Evolutionary conservation across 2,113 vertebrate genomes (phyloP).

Genomic region (Argyrosomus japonicus): DNA sequence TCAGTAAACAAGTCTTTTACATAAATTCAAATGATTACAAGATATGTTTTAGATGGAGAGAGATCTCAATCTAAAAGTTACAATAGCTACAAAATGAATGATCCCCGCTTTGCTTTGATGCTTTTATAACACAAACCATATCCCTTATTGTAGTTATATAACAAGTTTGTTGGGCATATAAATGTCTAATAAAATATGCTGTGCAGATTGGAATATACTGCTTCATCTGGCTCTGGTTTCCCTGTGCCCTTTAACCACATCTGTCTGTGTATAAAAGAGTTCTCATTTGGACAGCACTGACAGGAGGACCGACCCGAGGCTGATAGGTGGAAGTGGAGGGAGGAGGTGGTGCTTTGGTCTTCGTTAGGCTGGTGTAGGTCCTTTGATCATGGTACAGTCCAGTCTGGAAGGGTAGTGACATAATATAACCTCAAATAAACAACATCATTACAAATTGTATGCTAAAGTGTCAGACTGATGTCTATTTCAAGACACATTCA

Average conservation of each 20-base stretch:
- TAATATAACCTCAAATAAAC: constrained; percentile 49
- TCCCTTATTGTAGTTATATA: background rate
- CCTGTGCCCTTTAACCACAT: background rate
- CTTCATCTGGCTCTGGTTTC: constrained; percentile 15
- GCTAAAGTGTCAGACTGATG: background rate
- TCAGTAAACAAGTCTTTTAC: constrained; percentile 22
- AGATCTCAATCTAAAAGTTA: background rate
- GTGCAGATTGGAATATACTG: background rate
- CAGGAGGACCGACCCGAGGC: constrained; percentile 77
- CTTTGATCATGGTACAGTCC: constrained; percentile 94
- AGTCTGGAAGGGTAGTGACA: constrained; percentile 84
- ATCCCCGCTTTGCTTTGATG: background rate
- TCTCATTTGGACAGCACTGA: constrained; percentile 4
- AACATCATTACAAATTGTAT: background rate
- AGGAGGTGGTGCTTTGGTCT: constrained; percentile 84
- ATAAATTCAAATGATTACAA: constrained; percentile 40
- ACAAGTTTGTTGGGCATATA: constrained; percentile 12
- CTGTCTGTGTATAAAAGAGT: constrained; percentile 10
- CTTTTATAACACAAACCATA: constrained; percentile 12
- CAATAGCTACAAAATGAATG: background rate
- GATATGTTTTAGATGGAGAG: background rate
- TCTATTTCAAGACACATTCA: constrained; percentile 13
- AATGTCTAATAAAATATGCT: constrained; percentile 18
- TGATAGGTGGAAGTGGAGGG: constrained; percentile 75
- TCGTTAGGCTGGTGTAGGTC: constrained; percentile 93